phyloP scores from a whole-genome alignment of 2,113 vertebrate species.

The Tragelaphus scriptus region DNA sequence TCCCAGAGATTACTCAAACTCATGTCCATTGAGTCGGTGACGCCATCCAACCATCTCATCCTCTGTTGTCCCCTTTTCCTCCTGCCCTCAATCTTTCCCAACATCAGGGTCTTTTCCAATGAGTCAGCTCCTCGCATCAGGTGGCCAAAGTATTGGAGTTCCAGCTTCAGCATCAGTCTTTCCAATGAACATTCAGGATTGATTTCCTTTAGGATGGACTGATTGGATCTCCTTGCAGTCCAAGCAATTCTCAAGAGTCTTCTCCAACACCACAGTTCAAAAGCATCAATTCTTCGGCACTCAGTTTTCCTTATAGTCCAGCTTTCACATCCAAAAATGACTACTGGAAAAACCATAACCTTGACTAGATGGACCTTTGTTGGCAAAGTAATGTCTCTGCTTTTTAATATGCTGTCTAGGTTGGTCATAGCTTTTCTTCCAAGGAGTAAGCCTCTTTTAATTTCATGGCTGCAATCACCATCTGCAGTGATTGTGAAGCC shows the following conservation, averaged over 20 bases:
- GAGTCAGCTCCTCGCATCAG: not conserved
- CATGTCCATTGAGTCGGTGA: not conserved
- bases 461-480: not conserved
- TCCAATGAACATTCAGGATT: not conserved
- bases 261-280: not conserved
- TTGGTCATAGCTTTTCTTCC: not conserved
- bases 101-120: not conserved
- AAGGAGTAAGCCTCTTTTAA: not conserved
- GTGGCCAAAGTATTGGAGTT: not conserved
- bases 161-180: not conserved
- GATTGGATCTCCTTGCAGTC: not conserved
- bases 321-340: not conserved
- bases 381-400: not conserved
- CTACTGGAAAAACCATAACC: not conserved
- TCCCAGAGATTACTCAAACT: not conserved
- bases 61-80: not conserved
- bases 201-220: not conserved
- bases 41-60: not conserved
- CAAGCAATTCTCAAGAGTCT: not conserved
- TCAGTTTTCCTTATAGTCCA: not conserved
- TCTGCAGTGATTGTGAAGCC: not conserved
- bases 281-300: rapidly evolving
- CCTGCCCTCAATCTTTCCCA: not conserved
- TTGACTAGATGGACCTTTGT: not conserved
- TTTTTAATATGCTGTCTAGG: not conserved